A percentile compares a stretch with the other conserved stretches of the same genome.
phyloP scores from a whole-genome alignment of 2,888 invertebrate genomes.

The Cheilosia urbana region DNA sequence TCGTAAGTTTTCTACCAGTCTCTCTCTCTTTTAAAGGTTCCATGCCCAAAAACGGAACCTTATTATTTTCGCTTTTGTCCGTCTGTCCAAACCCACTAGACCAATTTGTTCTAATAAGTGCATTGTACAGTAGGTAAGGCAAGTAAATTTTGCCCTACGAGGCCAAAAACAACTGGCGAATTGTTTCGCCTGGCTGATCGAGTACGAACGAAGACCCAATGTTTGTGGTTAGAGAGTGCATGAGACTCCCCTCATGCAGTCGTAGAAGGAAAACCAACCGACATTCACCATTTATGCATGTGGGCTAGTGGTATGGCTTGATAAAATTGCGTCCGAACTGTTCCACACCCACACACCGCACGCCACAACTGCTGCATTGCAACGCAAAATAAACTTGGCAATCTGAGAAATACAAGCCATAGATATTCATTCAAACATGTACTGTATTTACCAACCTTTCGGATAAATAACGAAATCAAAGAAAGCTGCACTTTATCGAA shows the following conservation, averaged over 20 bases:
- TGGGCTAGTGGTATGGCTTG: neutral
- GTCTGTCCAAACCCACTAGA: too few relatives aligned
- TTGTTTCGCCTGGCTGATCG: constrained; percentile 62
- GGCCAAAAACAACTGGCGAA: constrained; percentile 41
- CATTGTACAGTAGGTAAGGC: constrained; percentile 37
- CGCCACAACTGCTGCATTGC: neutral
- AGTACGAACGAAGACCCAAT: constrained; percentile 55
- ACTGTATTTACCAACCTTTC: neutral
- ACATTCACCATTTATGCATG: constrained; percentile 10
- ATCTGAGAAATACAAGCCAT: neutral
- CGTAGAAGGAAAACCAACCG: constrained; percentile 5
- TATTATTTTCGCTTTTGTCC: too few relatives aligned
- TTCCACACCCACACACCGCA: constrained; percentile 2
- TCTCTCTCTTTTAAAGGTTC: too few relatives aligned
- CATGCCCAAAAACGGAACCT: too few relatives aligned
- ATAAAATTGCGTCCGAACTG: constrained; percentile 21
- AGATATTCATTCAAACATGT: neutral
- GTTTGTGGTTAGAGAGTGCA: constrained; percentile 41
- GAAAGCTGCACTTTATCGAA: neutral
- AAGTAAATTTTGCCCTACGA: constrained; percentile 56
- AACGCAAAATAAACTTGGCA: constrained; percentile 21
- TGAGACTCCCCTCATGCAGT: constrained; percentile 9
- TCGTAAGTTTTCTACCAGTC: too few relatives aligned
- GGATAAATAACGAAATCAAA: constrained; percentile 1
- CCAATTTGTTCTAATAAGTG: too few relatives aligned